These are phyloP conservation scores for Irena cyanogastra DNA, from an alignment of 2,113 vertebrate species.

Conservation along the genomic window DNA sequence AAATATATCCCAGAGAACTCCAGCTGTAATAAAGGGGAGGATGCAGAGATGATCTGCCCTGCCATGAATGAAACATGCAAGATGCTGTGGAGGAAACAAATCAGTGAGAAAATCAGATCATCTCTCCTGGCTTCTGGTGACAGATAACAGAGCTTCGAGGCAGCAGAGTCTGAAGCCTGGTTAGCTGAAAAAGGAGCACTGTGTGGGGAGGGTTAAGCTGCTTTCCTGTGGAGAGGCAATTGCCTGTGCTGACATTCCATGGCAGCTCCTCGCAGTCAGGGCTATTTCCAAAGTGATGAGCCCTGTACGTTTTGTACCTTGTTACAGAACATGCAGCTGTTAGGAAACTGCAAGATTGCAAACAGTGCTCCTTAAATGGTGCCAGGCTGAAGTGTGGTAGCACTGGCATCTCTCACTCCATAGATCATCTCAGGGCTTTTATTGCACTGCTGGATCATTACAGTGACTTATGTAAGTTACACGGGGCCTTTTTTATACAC, in stretches of 20 bases:
- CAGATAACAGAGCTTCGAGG: neutral
- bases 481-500: neutral
- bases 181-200: neutral
- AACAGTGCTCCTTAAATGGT: neutral
- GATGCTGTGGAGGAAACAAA: neutral
- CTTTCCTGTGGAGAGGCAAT: neutral
- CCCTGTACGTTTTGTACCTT: conserved; percentile 9
- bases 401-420: neutral
- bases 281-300: conserved; percentile 25
- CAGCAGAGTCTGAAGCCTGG: neutral
- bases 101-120: neutral
- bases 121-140: neutral
- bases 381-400: neutral
- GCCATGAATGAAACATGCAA: neutral
- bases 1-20: neutral
- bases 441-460: neutral
- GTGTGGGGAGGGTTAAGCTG: neutral
- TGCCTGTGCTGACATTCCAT: conserved; percentile 1
- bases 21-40: neutral
- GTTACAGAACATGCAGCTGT: conserved; percentile 23
- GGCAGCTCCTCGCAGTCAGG: neutral
- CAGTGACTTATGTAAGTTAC: neutral
- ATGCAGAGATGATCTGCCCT: neutral
- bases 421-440: neutral
- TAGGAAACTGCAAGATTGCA: neutral